Evolutionary conservation across 2,888 invertebrate species (phyloP).

Genomic region (Micropterix aruncella): DNA sequence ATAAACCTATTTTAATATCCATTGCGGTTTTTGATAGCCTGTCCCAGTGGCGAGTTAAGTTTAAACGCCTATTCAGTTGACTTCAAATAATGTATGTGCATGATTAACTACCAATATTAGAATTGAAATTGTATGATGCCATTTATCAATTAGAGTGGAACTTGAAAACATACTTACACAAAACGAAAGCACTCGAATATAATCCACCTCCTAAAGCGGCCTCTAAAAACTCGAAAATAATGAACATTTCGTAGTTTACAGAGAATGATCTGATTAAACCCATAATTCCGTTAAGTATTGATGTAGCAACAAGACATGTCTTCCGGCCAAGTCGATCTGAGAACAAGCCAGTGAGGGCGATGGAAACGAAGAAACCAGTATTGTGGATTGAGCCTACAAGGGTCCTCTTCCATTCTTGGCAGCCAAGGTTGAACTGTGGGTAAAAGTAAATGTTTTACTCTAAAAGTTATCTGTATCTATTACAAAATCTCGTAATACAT

Average conservation of each 20-base stretch:
- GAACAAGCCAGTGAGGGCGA: background rate
- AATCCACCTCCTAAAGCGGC: conserved; percentile 18
- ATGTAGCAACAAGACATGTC: background rate
- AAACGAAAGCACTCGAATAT: background rate
- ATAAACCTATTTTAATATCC: too few relatives aligned
- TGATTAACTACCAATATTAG: too few relatives aligned
- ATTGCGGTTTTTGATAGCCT: too few relatives aligned
- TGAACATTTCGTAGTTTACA: background rate
- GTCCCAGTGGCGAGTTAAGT: too few relatives aligned
- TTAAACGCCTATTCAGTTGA: too few relatives aligned
- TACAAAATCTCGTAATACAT: too few relatives aligned
- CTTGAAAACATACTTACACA: too few relatives aligned
- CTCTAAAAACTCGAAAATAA: conserved; percentile 20
- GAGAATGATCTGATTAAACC: background rate
- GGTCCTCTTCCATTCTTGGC: background rate
- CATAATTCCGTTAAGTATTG: background rate
- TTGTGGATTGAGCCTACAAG: background rate
- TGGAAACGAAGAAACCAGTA: background rate
- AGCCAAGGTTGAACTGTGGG: background rate
- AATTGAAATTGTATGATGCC: too few relatives aligned
- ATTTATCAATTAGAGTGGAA: too few relatives aligned
- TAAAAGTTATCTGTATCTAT: too few relatives aligned
- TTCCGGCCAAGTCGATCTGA: background rate
- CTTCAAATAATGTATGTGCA: too few relatives aligned
- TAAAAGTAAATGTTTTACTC: too few relatives aligned